These are phyloP conservation scores for Anas platyrhynchos DNA, from an alignment of 2,113 vertebrate species.

Conservation along the genomic window DNA sequence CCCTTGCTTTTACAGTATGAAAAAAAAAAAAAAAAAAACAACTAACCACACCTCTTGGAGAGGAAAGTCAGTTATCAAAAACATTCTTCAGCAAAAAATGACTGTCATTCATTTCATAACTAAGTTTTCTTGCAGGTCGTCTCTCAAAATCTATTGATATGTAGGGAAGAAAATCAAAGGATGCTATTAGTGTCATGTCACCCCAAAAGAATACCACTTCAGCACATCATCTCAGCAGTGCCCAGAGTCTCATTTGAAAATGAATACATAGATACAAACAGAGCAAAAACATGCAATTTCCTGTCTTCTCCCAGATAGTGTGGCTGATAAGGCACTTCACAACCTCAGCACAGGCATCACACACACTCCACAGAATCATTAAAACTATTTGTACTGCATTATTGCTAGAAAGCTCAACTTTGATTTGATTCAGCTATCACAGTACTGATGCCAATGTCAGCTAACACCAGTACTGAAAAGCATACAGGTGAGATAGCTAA, in stretches of 20 bases:
- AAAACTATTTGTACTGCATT: not conserved
- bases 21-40: not conserved
- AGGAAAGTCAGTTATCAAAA: not conserved
- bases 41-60: not conserved
- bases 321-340: not conserved
- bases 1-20: not conserved
- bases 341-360: not conserved
- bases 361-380: not conserved
- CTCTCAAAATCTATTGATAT: not conserved
- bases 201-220: not conserved
- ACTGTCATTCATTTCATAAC: not conserved
- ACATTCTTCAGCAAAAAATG: not conserved
- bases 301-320: not conserved
- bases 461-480: not conserved
- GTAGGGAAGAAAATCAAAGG: not conserved
- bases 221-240: not conserved
- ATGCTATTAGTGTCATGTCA: not conserved
- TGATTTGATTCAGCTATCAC: not conserved
- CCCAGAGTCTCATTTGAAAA: not conserved
- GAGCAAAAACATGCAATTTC: not conserved
- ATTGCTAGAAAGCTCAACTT: not conserved
- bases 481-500: not conserved
- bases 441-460: not conserved
- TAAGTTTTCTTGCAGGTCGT: not conserved
- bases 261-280: not conserved